Base-by-base conservation (phyloP, 1,140 invertebrate species). In the Hormaphis cornu region DNA sequence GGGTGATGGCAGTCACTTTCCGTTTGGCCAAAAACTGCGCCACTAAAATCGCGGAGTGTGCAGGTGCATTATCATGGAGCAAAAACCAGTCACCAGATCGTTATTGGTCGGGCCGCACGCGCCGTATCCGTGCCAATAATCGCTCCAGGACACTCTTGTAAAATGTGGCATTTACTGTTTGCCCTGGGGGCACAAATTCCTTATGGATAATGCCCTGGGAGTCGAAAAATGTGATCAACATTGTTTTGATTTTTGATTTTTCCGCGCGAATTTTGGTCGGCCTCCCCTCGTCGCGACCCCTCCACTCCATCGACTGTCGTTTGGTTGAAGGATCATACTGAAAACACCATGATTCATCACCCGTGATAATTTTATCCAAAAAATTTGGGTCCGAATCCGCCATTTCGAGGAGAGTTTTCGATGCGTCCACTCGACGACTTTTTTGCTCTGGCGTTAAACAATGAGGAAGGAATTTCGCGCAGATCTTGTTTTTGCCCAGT, bases 41-140 rank as follows among this genome's bases (percentile, higher is more conserved):
- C 12, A 26, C 40, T 20, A 37, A 35, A 8, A 37, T 3, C 7
- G 71, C 63, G 42, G 61, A 73, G 54, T 78, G 76, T 54, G 69
- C 72, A 40, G 74, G 76, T 54, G 69, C 75, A 73, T 77, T 78
- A 72, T 78, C 76, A 70, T 76, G 76, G 37, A 46, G 37, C 61
- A 69, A 30, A 22, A 69, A 30, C n/a, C n/a, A n/a, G n/a, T n/a
- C n/a, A n/a, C n/a, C n/a, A n/a, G n/a, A 42, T 42, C n/a, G 9
- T 42, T 42, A 10, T 42, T 42, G 40, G 40, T n/a, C 40, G n/a
- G 40, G 40, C 40, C 9, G 9, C 9, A 10, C n/a, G 40, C n/a
- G 9, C 9, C n/a, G n/a, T 10, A 42, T 9, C 40, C 9, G 40
- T 9, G n/a, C 9, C 9, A 42, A 42, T 10, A n/a, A 42, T n/a